phyloP scores from a whole-genome alignment of 2,888 invertebrate genomes.

The Ctenicera cuprea region DNA sequence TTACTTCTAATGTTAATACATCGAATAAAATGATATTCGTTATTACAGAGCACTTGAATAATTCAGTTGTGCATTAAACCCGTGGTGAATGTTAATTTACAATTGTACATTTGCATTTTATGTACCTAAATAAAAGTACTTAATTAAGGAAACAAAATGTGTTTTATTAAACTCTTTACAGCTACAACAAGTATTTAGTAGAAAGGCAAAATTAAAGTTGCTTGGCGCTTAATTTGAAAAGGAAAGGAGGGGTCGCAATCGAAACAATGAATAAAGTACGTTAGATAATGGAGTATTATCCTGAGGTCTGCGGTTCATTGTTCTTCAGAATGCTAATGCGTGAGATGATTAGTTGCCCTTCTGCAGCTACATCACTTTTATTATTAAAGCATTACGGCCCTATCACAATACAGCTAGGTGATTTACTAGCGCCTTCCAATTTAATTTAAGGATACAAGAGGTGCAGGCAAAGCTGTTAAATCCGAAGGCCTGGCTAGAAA shows the following conservation, averaged over 20 bases:
- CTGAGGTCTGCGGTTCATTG: constrained; percentile 49
- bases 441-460: constrained; percentile 29
- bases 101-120: constrained; percentile 46
- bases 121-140: constrained; percentile 47
- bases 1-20: constrained; percentile 43
- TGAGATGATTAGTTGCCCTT: constrained; percentile 45
- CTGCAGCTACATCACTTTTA: constrained; percentile 39
- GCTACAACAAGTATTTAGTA: neutral
- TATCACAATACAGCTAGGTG: constrained; percentile 31
- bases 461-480: constrained; percentile 28
- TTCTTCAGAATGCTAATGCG: constrained; percentile 51
- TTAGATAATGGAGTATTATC: constrained; percentile 53
- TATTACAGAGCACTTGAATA: constrained; percentile 37
- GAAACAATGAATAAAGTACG: constrained; percentile 47
- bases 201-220: neutral
- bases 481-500: neutral
- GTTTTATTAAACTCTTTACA: constrained; percentile 27
- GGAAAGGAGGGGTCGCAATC: constrained; percentile 20
- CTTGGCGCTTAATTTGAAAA: neutral
- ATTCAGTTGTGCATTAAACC: constrained; percentile 24
- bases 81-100: constrained; percentile 29
- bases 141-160: constrained; percentile 38
- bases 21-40: constrained; percentile 42
- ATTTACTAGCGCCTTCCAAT: constrained; percentile 36
- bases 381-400: constrained; percentile 32